Evolutionary conservation across 37 sponge, comb jelly and placozoan genomes (phyloP).

Genomic region (Axinella damicornis): DNA sequence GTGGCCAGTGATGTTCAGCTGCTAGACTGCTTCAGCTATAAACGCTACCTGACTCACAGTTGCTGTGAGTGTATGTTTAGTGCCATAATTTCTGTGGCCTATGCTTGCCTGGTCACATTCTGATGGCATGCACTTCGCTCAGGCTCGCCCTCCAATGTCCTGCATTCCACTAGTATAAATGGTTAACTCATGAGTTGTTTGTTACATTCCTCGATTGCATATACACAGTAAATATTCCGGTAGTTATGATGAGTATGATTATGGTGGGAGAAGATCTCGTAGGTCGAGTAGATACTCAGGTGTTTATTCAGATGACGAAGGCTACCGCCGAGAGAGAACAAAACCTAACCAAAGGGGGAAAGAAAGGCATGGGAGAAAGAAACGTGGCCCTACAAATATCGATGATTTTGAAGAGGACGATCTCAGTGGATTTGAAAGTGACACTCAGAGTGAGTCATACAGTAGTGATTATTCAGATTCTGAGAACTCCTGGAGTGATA

Average conservation of each 20-base stretch:
- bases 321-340: slow-evolving; percentile 21
- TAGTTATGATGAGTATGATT: slow-evolving; percentile 7
- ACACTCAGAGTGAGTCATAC: slow-evolving; percentile 6
- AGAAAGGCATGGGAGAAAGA: not conserved
- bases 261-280: slow-evolving; percentile 2
- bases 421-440: slow-evolving; percentile 8
- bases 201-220: no score
- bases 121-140: no score
- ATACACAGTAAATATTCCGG: slow-evolving; percentile 2
- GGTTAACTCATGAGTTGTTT: no score
- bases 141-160: no score
- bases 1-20: no score
- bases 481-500: slow-evolving; percentile 41
- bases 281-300: slow-evolving; percentile 10
- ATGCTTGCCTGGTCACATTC: no score
- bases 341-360: slow-evolving; percentile 8
- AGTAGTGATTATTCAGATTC: slow-evolving; percentile 16
- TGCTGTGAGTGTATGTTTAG: no score
- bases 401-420: slow-evolving; percentile 62
- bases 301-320: slow-evolving; percentile 40
- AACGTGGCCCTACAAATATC: slow-evolving; percentile 41
- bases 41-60: no score
- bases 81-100: no score
- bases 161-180: no score
- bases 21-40: no score